These are phyloP conservation scores for Neoarius graeffei DNA, from an alignment of 2,113 vertebrate species.

Conservation along the genomic window DNA sequence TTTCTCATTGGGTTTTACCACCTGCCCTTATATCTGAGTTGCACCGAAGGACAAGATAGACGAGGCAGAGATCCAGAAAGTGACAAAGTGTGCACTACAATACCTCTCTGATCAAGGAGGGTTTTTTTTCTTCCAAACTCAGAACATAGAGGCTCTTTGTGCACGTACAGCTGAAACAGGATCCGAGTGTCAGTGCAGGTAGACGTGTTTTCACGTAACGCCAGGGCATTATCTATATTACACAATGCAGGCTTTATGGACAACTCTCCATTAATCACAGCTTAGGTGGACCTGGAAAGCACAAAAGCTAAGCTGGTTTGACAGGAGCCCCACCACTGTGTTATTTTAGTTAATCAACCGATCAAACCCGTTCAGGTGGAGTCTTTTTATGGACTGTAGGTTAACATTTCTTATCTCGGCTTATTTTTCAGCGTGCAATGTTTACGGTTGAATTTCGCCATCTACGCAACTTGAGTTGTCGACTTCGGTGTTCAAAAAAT, in stretches of 20 bases:
- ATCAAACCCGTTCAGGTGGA: constrained; percentile 28
- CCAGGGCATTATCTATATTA: constrained; percentile 55
- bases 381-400: background rate
- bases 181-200: constrained; percentile 59
- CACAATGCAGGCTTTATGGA: constrained; percentile 68
- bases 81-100: constrained; percentile 44
- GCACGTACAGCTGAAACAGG: constrained; percentile 56
- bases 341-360: constrained; percentile 23
- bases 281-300: constrained; percentile 58
- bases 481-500: background rate
- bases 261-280: constrained; percentile 55
- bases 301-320: constrained; percentile 55
- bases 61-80: background rate
- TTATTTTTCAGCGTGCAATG: background rate
- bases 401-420: background rate
- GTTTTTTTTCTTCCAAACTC: constrained; percentile 48
- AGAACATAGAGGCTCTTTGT: constrained; percentile 64
- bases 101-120: constrained; percentile 25
- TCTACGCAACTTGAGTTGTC: background rate
- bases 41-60: background rate
- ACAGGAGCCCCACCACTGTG: constrained; percentile 11
- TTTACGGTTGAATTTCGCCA: background rate
- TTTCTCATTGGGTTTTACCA: background rate
- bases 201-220: constrained; percentile 65
- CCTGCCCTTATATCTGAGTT: background rate